Base-by-base conservation (phyloP, 2,113 vertebrate species). In the Gallinago jamesoni region DNA sequence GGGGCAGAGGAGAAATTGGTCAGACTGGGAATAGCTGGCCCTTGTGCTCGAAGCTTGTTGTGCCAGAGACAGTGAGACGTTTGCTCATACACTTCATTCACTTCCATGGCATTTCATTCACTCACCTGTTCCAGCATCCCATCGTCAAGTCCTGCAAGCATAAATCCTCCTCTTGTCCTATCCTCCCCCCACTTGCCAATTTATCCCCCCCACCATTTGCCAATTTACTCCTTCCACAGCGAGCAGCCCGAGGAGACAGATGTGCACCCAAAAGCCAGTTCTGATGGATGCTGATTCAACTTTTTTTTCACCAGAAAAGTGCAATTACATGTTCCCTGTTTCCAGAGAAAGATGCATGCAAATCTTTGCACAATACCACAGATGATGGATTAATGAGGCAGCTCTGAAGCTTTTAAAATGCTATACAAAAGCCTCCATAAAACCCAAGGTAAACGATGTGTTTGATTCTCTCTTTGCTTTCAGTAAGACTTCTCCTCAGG, bases 361-460 rank as follows among this genome's bases (percentile, higher is more conserved):
- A 77, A 92, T 31, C 24, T 94, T 90, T 93, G 33, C 20, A 90
- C 97, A 87, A 45, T 60, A 84, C 27, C 18, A 47, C 8, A 83
- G 10, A 72, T 5, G 45, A 83, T 5, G 43, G 64, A 93, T 92
- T 94, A 97, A 94, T 85, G 89, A 68, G 4, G 7, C 12, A 22
- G 20, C 18, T 62, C 35, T 95, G 59, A 69, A 83, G 28, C 88
- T 94, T 94, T 92, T 69, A 39, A 96, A 97, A 95, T 95, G 25
- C 45, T 48, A 90, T 27, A 60, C 3, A 17, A 53, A 45, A 7
- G 0, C 1, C 4, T 2, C 3, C 4, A 25, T 9, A 53, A 67
- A 67, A 28, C 2, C 6, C 1, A 69, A 89, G 48, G 43, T 57
- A 96, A 94, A 66, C 19, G 4, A 89, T 87, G 59, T 76, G 31